Evolutionary conservation across 2,797 vertebrate species (phyloP).

Genomic region (Clarias pachynema): DNA sequence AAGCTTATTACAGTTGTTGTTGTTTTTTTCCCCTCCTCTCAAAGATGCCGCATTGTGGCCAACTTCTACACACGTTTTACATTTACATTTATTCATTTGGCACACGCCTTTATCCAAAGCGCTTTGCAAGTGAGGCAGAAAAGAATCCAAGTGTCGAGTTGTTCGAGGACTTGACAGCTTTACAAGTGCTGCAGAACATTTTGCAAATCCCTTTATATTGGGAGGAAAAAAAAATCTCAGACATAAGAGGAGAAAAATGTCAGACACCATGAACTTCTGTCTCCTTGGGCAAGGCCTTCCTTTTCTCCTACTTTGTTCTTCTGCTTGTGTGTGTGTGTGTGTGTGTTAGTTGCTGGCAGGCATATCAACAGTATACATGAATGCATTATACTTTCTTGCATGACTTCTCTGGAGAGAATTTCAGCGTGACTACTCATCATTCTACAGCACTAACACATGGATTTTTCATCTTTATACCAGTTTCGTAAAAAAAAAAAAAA

Average conservation of each 20-base stretch:
- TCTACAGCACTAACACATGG: neutral
- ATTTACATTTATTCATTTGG: slow-evolving; percentile 15
- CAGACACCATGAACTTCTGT: neutral
- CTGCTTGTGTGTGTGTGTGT: neutral
- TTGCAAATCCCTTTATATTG: neutral
- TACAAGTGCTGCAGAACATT: slow-evolving; percentile 12
- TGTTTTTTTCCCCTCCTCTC: neutral
- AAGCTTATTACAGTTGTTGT: neutral
- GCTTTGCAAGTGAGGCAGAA: slow-evolving; percentile 3
- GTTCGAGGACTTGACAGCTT: slow-evolving; percentile 16
- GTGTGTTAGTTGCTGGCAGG: neutral
- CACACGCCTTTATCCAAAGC: neutral
- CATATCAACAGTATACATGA: neutral
- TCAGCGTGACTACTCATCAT: neutral
- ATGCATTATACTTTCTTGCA: neutral
- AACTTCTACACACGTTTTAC: slow-evolving; percentile 11
- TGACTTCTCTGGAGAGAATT: slow-evolving; percentile 2
- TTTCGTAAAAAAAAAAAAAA: neutral
- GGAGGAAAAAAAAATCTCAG: slow-evolving; percentile 10
- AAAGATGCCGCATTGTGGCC: neutral
- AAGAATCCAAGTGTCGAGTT: slow-evolving; percentile 3
- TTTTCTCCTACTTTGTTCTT: neutral
- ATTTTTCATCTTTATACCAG: neutral
- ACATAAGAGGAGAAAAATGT: slow-evolving; percentile 22
- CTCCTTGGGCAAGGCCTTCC: slow-evolving; percentile 3